Conservation (phyloP, 2,797 vertebrate genomes). For the Ctenopoma kingsleyae region DNA sequence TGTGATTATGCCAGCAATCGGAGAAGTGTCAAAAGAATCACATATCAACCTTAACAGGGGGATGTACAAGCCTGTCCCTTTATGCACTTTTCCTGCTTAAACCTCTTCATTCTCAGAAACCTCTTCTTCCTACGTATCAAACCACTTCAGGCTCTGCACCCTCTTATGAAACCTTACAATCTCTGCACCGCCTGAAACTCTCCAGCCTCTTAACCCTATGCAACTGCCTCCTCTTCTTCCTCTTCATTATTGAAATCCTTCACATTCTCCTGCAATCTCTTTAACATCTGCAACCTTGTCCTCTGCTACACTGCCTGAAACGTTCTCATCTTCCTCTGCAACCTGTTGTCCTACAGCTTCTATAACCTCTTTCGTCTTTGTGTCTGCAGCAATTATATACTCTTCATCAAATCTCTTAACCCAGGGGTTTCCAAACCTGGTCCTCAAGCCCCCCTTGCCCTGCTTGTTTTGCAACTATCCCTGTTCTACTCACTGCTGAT, state of each 20-base stretch:
- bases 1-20: constrained; percentile 51
- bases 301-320: constrained; percentile 8
- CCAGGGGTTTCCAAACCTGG: not conserved
- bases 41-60: constrained; percentile 45
- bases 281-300: constrained; percentile 45
- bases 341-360: constrained; percentile 39
- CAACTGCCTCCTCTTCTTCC: constrained; percentile 43
- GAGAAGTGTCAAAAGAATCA: constrained; percentile 67
- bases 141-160: constrained; percentile 52
- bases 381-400: constrained; percentile 12
- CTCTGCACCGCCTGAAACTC: constrained; percentile 38
- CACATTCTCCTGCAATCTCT: constrained; percentile 32
- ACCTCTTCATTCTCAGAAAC: constrained; percentile 45
- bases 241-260: constrained; percentile 55
- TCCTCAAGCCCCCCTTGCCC: no score
- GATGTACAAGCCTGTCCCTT: constrained; percentile 43
- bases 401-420: constrained; percentile 18
- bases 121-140: constrained; percentile 50
- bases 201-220: constrained; percentile 53
- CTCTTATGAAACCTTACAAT: constrained; percentile 39
- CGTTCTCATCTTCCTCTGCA: constrained; percentile 13
- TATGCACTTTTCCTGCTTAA: constrained; percentile 46
- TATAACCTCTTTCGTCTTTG: constrained; percentile 14
- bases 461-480: no score
- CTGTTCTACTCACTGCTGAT: no score